These are phyloP conservation scores for Leptura quadrifasciata DNA, from an alignment of 2,888 invertebrate species.

Conservation along the genomic window DNA sequence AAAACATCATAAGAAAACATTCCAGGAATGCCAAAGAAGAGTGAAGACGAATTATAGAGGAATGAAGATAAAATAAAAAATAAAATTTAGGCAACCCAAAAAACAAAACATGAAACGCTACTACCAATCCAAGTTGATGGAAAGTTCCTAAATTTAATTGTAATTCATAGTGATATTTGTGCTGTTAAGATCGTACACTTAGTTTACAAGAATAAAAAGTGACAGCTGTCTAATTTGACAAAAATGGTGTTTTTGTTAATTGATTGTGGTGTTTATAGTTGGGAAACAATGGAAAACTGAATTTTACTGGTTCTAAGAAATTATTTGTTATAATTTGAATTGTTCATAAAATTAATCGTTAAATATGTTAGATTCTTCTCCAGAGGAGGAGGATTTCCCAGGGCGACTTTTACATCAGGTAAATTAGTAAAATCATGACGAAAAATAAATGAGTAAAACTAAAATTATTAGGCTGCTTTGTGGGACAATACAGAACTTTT, in stretches of 20 bases:
- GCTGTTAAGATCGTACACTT: background rate
- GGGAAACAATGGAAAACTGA: background rate
- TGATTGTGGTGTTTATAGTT: background rate
- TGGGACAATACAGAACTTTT: conserved; percentile 93
- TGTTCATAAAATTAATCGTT: background rate
- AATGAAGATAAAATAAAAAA: conserved; percentile 13
- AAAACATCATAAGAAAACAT: background rate
- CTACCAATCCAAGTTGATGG: background rate
- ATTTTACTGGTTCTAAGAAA: background rate
- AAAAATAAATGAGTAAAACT: conserved; percentile 2
- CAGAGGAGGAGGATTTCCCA: conserved; percentile 88
- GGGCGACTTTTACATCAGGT: conserved; percentile 87
- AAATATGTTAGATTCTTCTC: conserved; percentile 79
- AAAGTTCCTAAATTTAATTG: background rate
- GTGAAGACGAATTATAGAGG: background rate
- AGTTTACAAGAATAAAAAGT: background rate
- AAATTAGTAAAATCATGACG: conserved; percentile 42
- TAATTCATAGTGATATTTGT: background rate
- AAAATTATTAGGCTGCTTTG: conserved; percentile 80
- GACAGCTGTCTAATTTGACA: conserved; percentile 13
- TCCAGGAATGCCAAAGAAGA: background rate
- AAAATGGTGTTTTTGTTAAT: conserved; percentile 12
- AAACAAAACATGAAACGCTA: conserved; percentile 36
- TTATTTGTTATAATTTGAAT: background rate
- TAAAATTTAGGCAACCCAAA: conserved; percentile 28